Base-by-base conservation (phyloP, 2,888 invertebrate genomes). In the Dorcus hopei region DNA sequence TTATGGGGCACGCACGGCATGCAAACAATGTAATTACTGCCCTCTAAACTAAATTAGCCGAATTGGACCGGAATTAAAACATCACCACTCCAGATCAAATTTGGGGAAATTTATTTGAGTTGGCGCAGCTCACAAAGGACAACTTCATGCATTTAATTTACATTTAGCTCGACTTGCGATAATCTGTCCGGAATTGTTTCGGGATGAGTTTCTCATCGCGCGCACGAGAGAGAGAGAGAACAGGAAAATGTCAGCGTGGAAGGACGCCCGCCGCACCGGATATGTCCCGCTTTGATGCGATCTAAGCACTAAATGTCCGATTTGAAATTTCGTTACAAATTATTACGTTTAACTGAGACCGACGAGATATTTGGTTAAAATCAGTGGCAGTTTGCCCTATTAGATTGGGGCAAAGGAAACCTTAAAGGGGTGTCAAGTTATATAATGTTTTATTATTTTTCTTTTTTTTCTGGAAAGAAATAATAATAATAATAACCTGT, bases 261-360 rank as follows among this genome's bases (percentile, higher is more conserved):
- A 11, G 49, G 39, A 49, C 55, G 11, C 38, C 9, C 55, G 11
- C 38, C 9, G 55, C 14, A 26, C 47, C 45, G 54, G 55, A 55
- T 55, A 49, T 42, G 49, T 42, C 49, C 26, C 26, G 40, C 48
- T 45, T 49, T 49, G 55, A 55, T 49, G 40, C 41, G 49, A 49
- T 49, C 55, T 41, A 33, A 55, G 55, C 42, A 49, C 55, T 45
- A 45, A 45, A 45, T 45, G 45, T 45, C 45, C 45, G 45, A 45
- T 45, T 45, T 45, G 40, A 40, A 16, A 49, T 56, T 56, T 56
- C 42, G 50, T 56, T 50, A 56, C 43, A 14, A 40, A 40, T 41
- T 23, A 50, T 43, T 56, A 38, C 49, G 9, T 56, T 50, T 41
- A 50, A 19, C 45, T 6, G 26, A 33, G 26, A 6, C 4, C 26